Percentiles rank a stretch among this genome's conserved stretches.
phyloP scores from a whole-genome alignment of 2,113 vertebrate species.

The Terrapene triunguis region DNA sequence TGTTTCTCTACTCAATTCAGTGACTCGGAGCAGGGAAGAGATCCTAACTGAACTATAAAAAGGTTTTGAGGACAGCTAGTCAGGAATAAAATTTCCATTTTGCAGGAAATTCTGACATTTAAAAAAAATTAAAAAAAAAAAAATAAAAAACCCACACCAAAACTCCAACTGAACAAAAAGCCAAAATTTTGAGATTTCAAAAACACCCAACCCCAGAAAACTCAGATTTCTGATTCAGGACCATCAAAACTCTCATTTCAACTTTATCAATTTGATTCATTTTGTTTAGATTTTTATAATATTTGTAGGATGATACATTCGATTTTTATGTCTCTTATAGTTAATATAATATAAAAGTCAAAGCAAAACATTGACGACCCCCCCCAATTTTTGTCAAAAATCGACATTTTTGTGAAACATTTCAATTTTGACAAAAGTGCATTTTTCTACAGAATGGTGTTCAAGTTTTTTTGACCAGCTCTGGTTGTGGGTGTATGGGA shows the following conservation, averaged over 20 bases:
- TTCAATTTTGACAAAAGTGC: neutral
- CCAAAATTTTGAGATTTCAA: too few species aligned
- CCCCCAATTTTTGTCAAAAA: neutral
- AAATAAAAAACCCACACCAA: too few species aligned
- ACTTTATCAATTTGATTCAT: too few species aligned
- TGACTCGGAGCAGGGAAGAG: neutral
- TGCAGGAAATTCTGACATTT: accelerated
- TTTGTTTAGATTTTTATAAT: too few species aligned
- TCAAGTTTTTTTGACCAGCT: neutral
- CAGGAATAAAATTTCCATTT: neutral
- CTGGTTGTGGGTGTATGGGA: neutral
- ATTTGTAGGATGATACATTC: too few species aligned
- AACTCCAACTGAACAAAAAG: too few species aligned
- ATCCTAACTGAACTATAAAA: neutral
- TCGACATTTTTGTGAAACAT: neutral
- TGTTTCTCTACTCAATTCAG: neutral
- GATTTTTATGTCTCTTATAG: too few species aligned
- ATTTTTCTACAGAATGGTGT: neutral
- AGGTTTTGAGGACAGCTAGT: neutral
- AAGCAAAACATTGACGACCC: neutral
- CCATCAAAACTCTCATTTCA: too few species aligned
- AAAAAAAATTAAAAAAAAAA: neutral
- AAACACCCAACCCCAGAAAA: too few species aligned
- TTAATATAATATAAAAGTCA: neutral
- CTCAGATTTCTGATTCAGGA: too few species aligned